phyloP scores from a whole-genome alignment of 2,888 invertebrate genomes.

The Neocrepidodera transversa region DNA sequence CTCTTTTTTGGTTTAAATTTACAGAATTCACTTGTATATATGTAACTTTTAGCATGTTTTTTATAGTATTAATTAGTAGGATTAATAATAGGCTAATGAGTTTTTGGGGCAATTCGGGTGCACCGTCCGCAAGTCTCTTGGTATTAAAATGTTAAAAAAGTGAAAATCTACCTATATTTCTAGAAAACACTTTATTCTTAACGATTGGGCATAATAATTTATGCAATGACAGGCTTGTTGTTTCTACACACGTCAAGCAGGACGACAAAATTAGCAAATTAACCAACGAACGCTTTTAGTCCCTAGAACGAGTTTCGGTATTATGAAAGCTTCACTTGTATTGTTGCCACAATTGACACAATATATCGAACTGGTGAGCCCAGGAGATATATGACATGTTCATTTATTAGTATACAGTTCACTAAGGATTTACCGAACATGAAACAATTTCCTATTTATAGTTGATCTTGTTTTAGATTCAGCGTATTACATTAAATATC shows the following conservation, averaged over 20 bases:
- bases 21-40: too few species aligned
- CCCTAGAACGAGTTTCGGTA: neutral
- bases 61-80: too few species aligned
- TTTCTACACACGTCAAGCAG: neutral
- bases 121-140: too few species aligned
- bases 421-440: neutral
- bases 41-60: too few species aligned
- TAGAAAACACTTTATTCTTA: too few species aligned
- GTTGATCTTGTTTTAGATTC: neutral
- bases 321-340: neutral
- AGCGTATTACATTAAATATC: neutral
- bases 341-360: constrained; percentile 1
- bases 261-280: neutral
- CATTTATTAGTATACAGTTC: constrained; percentile 1
- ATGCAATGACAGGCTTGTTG: too few species aligned
- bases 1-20: too few species aligned
- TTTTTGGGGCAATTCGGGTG: too few species aligned
- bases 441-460: neutral
- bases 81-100: too few species aligned
- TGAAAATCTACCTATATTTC: too few species aligned
- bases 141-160: too few species aligned
- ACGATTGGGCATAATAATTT: too few species aligned
- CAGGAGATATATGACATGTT: constrained; percentile 6
- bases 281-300: constrained; percentile 7
- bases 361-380: neutral